Evolutionary conservation across 2,797 vertebrate genomes (phyloP).

Genomic region (Ctenopoma multispine): DNA sequence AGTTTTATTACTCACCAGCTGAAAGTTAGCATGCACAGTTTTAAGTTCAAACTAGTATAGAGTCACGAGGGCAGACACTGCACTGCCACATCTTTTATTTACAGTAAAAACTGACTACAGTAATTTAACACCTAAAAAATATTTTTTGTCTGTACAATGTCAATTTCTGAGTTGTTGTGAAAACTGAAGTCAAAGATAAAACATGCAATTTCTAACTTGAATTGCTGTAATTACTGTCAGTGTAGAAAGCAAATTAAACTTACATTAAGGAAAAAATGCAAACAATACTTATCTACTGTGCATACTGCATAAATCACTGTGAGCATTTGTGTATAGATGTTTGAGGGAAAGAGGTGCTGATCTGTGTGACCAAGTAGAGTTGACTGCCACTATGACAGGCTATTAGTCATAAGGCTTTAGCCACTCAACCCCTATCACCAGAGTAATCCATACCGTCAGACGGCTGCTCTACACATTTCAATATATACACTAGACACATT

Average conservation of each 20-base stretch:
- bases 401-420: conserved; percentile 79
- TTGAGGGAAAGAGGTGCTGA: conserved; percentile 83
- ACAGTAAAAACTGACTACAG: neutral
- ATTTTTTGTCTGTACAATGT: no score
- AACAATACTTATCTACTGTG: neutral
- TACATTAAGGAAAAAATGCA: no score
- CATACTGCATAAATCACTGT: conserved; percentile 2
- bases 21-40: conserved; percentile 17
- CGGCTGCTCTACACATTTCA: conserved; percentile 56
- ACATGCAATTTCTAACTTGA: no score
- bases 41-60: neutral
- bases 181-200: no score
- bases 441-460: conserved; percentile 93
- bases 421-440: conserved; percentile 85
- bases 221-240: no score
- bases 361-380: conserved; percentile 92
- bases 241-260: no score
- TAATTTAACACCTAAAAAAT: neutral
- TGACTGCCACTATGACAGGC: conserved; percentile 88
- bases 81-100: neutral
- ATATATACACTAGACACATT: conserved; percentile 52
- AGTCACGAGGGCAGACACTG: neutral
- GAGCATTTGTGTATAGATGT: conserved; percentile 5
- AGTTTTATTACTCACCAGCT: conserved; percentile 49
- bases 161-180: no score